These are phyloP conservation scores for Diglossa cyanea DNA, from an alignment of 2,797 vertebrate species.

Conservation along the genomic window DNA sequence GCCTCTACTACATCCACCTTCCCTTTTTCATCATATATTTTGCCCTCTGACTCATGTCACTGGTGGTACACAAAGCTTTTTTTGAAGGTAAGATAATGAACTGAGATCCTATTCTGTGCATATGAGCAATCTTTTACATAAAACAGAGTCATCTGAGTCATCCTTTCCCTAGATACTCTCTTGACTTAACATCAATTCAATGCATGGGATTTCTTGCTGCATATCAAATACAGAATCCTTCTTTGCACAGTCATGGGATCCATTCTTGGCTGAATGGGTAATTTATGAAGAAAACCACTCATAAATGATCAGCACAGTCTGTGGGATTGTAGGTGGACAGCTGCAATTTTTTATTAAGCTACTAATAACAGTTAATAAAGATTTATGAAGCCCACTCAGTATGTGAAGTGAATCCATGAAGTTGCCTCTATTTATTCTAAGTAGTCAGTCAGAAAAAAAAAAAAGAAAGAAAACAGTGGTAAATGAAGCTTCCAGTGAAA, in stretches of 20 bases:
- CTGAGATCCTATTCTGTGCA: background rate
- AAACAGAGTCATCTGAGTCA: background rate
- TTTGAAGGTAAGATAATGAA: background rate
- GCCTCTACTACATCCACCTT: background rate
- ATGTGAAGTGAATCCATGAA: background rate
- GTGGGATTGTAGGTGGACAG: background rate
- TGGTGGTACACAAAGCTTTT: background rate
- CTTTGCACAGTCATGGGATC: background rate
- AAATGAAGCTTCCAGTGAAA: background rate
- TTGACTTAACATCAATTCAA: background rate
- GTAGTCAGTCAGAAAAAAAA: background rate
- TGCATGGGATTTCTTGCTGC: background rate
- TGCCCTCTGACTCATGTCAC: background rate
- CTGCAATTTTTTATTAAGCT: background rate
- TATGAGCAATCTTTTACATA: background rate
- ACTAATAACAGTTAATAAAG: background rate
- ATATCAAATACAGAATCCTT: background rate
- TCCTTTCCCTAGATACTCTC: background rate
- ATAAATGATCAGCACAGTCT: background rate
- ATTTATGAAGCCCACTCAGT: background rate
- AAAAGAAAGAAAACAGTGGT: rapidly evolving
- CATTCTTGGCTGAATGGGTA: background rate
- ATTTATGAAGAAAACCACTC: background rate
- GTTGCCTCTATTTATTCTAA: background rate
- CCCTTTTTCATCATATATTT: rapidly evolving